These are phyloP conservation scores for Pygathrix nemaeus DNA, from an alignment of 2,113 vertebrate species.

Conservation along the genomic window DNA sequence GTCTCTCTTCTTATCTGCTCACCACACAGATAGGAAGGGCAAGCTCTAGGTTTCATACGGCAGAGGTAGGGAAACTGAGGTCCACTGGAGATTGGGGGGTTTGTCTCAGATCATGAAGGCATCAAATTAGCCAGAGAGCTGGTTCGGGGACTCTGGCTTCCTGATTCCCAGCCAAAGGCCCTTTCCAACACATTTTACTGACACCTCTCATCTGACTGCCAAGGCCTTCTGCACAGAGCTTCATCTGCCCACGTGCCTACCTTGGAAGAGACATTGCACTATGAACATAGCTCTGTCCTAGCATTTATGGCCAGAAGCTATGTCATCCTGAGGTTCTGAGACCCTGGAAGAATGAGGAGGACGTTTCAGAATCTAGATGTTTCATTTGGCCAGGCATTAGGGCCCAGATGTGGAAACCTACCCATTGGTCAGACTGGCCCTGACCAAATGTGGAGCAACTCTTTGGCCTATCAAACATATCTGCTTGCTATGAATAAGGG, in stretches of 20 bases:
- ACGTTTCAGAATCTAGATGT: not conserved
- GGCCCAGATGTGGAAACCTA: not conserved
- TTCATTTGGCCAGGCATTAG: not conserved
- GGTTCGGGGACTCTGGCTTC: not conserved
- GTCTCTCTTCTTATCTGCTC: not conserved
- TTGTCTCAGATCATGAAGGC: not conserved
- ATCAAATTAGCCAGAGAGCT: not conserved
- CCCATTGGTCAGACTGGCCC: not conserved
- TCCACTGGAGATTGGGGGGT: not conserved
- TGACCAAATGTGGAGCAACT: not conserved
- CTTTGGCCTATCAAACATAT: not conserved
- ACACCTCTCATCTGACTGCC: not conserved
- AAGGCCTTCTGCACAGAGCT: not conserved
- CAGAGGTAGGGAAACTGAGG: slow-evolving; percentile 7
- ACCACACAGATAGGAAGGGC: not conserved
- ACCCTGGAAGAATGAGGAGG: slow-evolving; percentile 1
- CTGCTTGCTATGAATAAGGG: not conserved
- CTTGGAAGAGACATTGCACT: not conserved
- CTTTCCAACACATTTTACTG: not conserved
- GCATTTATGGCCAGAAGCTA: not conserved
- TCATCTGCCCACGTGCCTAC: not conserved
- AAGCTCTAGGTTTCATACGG: not conserved
- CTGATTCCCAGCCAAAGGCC: not conserved
- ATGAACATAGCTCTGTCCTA: not conserved
- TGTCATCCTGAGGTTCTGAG: not conserved